Conservation (phyloP, 1,140 invertebrate species). For the Bombus pyrosoma region DNA sequence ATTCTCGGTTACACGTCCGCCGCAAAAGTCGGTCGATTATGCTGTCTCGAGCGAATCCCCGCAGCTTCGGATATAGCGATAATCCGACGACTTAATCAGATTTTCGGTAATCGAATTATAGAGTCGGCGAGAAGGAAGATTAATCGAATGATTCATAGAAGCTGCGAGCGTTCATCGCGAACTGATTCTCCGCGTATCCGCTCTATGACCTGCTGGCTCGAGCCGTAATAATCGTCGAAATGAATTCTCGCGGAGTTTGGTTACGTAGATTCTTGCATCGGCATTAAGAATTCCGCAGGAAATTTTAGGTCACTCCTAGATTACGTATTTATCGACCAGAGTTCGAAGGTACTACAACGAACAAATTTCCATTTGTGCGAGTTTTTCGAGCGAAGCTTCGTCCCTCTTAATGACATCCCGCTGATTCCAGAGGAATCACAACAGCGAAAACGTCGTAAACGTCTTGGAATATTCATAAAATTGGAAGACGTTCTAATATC, state of each 20-base stretch:
- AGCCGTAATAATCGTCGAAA: slow-evolving; percentile 12
- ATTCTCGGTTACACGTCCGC: not conserved
- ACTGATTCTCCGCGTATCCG: not conserved
- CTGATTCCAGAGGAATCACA: not conserved
- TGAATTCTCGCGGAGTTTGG: slow-evolving; percentile 1
- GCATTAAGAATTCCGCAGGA: slow-evolving; percentile 3
- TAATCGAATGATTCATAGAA: slow-evolving; percentile 33
- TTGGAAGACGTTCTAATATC: not conserved
- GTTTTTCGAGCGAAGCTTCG: not conserved
- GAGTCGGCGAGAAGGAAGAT: slow-evolving; percentile 16
- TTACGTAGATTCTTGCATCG: not conserved
- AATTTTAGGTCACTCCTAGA: not conserved
- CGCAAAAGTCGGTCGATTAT: not conserved
- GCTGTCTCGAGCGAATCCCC: not conserved
- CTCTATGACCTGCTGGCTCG: slow-evolving; percentile 18
- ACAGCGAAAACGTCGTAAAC: not conserved
- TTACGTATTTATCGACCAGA: not conserved
- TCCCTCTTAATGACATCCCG: too few species aligned
- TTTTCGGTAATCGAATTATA: slow-evolving; percentile 41
- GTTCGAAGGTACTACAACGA: too few species aligned
- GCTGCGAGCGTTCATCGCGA: not conserved
- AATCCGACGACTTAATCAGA: slow-evolving; percentile 25
- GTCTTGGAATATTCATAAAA: not conserved
- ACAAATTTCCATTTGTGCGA: not conserved
- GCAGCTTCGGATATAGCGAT: not conserved